Conservation (phyloP, 2,888 invertebrate species). For the Chaetogeoica ovagalla region DNA sequence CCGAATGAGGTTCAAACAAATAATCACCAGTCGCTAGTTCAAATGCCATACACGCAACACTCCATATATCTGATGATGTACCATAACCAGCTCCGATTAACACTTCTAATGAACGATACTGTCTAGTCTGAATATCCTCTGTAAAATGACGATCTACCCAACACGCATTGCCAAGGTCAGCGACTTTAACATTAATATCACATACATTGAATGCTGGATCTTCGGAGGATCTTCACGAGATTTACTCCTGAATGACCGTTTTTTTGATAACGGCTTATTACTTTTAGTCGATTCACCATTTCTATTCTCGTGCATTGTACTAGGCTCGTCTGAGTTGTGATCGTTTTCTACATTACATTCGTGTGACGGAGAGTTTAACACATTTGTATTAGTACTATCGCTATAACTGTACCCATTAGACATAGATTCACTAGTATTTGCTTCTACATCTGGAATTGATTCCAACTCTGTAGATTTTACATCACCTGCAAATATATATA, state of each 20-base stretch:
- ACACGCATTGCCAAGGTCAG: slow-evolving; percentile 98
- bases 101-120: slow-evolving; percentile 95
- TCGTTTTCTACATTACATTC: slow-evolving; percentile 52
- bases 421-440: slow-evolving; percentile 34
- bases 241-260: slow-evolving; percentile 55
- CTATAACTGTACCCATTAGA: slow-evolving; percentile 39
- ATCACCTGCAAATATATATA: background rate
- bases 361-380: slow-evolving; percentile 3
- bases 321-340: slow-evolving; percentile 51
- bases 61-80: slow-evolving; percentile 98
- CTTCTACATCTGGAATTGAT: slow-evolving; percentile 6
- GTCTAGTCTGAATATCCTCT: slow-evolving; percentile 98
- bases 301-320: slow-evolving; percentile 49
- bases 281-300: slow-evolving; percentile 53
- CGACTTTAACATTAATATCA: slow-evolving; percentile 93
- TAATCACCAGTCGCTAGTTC: slow-evolving; percentile 99
- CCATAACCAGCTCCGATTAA: slow-evolving; percentile 94
- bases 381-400: slow-evolving; percentile 37
- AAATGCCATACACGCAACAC: slow-evolving; percentile 99
- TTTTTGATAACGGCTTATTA: slow-evolving; percentile 40
- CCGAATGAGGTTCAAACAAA: slow-evolving; percentile 97
- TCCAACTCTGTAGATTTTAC: background rate
- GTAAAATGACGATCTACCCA: slow-evolving; percentile 98
- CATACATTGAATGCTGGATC: slow-evolving; percentile 88
- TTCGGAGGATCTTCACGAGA: slow-evolving; percentile 57